Percentiles rank a stretch among this genome's conserved stretches.
phyloP scores from a whole-genome alignment of 2,888 invertebrate species.

The Chydorus sphaericus region DNA sequence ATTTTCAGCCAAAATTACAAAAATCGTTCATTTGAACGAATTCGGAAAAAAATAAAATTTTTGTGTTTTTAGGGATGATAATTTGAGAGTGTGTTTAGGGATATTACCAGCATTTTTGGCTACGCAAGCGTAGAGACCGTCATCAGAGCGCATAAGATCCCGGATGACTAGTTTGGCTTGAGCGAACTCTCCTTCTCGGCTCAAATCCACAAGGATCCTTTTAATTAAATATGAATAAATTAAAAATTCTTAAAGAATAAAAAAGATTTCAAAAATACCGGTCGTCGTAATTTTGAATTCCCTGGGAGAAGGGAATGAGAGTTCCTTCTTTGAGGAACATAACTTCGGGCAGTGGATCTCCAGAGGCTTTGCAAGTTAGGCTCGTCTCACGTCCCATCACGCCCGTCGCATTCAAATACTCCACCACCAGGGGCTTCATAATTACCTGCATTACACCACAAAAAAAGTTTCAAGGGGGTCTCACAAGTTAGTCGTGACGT shows the following conservation, averaged over 20 bases:
- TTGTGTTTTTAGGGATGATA: too few relatives aligned
- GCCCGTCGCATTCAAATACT: conserved; percentile 55
- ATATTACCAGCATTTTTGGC: conserved; percentile 35
- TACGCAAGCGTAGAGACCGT: conserved; percentile 76
- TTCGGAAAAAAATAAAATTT: too few relatives aligned
- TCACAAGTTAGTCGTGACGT: too few relatives aligned
- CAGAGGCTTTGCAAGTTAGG: conserved; percentile 55
- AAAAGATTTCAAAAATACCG: too few relatives aligned
- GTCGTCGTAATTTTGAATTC: conserved; percentile 46
- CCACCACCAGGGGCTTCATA: conserved; percentile 64
- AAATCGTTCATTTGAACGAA: too few relatives aligned
- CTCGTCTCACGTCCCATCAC: conserved; percentile 45
- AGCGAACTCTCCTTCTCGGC: conserved; percentile 21
- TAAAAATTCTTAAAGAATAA: too few relatives aligned
- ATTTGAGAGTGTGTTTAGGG: too few relatives aligned
- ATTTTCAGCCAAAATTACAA: too few relatives aligned
- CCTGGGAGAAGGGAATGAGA: conserved; percentile 44
- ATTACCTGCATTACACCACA: conserved; percentile 33
- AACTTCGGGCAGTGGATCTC: conserved; percentile 61
- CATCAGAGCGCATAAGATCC: conserved; percentile 51
- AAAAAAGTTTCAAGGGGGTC: too few relatives aligned
- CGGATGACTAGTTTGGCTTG: conserved; percentile 52
- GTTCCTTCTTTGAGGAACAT: conserved; percentile 62
- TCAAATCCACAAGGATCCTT: conserved; percentile 40
- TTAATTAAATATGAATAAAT: too few relatives aligned